Conservation (phyloP, 1,140 invertebrate genomes). For the Drosophila hydei region DNA sequence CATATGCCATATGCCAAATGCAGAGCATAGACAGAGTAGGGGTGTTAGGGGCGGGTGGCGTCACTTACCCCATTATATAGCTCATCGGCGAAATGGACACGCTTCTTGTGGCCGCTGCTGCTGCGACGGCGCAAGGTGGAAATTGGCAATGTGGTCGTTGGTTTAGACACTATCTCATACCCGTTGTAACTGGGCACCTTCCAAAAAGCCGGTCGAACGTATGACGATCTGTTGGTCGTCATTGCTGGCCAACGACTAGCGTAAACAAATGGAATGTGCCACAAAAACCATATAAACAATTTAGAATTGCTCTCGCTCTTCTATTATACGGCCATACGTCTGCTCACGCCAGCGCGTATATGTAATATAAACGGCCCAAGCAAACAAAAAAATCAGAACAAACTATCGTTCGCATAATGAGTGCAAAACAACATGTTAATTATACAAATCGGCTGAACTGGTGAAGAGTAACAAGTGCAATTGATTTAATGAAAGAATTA, state of each 20-base stretch:
- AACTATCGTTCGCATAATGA: slow-evolving; percentile 20
- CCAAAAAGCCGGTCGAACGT: slow-evolving; percentile 87
- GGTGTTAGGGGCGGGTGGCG: slow-evolving; percentile 16
- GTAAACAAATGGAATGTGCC: slow-evolving; percentile 72
- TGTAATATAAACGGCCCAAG: slow-evolving; percentile 43
- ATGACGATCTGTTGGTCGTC: slow-evolving; percentile 84
- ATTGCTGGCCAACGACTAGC: slow-evolving; percentile 76
- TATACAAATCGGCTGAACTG: slow-evolving; percentile 20
- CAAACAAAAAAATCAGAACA: slow-evolving; percentile 44
- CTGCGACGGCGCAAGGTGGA: slow-evolving; percentile 49
- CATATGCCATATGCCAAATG: slow-evolving; percentile 37
- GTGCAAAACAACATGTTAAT: slow-evolving; percentile 39
- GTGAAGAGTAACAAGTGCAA: slow-evolving; percentile 12
- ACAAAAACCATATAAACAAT: slow-evolving; percentile 62
- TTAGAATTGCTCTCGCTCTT: slow-evolving; percentile 40
- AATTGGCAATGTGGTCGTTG: slow-evolving; percentile 10
- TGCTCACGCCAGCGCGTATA: slow-evolving; percentile 59
- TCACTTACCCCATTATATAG: slow-evolving; percentile 65
- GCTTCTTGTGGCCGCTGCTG: slow-evolving; percentile 73
- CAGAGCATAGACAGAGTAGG: background rate
- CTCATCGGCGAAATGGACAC: slow-evolving; percentile 75
- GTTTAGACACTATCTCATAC: slow-evolving; percentile 12
- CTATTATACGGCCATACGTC: slow-evolving; percentile 58
- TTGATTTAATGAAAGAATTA: slow-evolving; percentile 28
- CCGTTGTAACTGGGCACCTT: slow-evolving; percentile 84